phyloP scores from a whole-genome alignment of 35 echinoderm and acorn worm genomes.

The Chiridota heheva region DNA sequence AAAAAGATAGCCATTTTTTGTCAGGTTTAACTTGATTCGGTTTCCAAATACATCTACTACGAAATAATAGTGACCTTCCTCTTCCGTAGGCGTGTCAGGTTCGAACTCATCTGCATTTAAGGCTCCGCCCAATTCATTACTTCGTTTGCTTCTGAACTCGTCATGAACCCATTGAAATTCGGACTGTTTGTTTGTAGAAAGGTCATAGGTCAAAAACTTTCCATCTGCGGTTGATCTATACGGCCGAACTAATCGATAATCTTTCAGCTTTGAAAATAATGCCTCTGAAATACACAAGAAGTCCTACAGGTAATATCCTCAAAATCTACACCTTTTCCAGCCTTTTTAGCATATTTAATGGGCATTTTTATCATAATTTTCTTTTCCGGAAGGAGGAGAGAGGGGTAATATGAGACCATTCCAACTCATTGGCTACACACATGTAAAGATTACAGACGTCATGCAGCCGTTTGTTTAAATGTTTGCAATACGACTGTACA shows the following conservation, averaged over 20 bases:
- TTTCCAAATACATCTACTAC: conserved; percentile 66
- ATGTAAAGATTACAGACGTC: no score
- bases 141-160: conserved; percentile 16
- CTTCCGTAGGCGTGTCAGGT: background rate
- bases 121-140: background rate
- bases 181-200: conserved; percentile 62
- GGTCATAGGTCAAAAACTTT: conserved; percentile 61
- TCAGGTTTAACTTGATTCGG: conserved; percentile 70
- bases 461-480: no score
- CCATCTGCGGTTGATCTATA: conserved; percentile 74
- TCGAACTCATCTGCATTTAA: conserved; percentile 2
- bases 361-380: no score
- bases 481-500: no score
- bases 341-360: no score
- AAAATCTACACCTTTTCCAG: no score
- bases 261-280: conserved; percentile 56
- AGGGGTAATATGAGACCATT: no score
- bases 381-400: no score
- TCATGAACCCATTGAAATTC: conserved; percentile 34
- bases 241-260: conserved; percentile 70
- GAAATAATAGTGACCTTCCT: background rate
- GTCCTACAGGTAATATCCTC: no score
- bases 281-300: no score
- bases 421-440: no score
- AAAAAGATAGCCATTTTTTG: conserved; percentile 56